phyloP scores from a whole-genome alignment of 2,797 vertebrate species.

The Syncerus caffer region DNA sequence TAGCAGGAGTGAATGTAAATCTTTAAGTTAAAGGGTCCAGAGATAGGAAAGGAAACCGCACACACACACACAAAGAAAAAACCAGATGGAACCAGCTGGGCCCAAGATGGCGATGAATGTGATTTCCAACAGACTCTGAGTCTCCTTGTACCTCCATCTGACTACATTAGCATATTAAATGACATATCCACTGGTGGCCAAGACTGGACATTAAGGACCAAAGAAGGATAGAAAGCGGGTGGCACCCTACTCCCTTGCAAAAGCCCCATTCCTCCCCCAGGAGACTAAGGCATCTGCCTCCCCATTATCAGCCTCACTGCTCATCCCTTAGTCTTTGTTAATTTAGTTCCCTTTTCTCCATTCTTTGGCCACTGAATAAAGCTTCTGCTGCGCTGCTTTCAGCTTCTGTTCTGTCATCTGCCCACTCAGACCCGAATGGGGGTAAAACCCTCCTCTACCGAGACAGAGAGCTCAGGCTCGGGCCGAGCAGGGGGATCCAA shows the following conservation, averaged over 20 bases:
- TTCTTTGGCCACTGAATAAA: not conserved
- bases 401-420: not conserved
- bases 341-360: not conserved
- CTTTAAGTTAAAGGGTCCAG: not conserved
- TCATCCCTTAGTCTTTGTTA: not conserved
- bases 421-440: not conserved
- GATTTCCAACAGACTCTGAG: not conserved
- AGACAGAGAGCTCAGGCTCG: not conserved
- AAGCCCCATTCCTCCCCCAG: not conserved
- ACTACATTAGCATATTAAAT: not conserved
- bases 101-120: not conserved
- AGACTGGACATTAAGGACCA: not conserved
- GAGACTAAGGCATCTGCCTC: not conserved
- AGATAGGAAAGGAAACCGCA: not conserved
- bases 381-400: not conserved
- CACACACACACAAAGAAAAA: not conserved
- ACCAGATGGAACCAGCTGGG: not conserved
- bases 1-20: not conserved
- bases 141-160: not conserved
- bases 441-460: not conserved
- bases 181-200: not conserved
- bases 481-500: not conserved
- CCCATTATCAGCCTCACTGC: not conserved
- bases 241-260: not conserved
- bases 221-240: not conserved